Evolutionary conservation across 1,140 invertebrate genomes (phyloP).

Genomic region (Andricus grossulariae): DNA sequence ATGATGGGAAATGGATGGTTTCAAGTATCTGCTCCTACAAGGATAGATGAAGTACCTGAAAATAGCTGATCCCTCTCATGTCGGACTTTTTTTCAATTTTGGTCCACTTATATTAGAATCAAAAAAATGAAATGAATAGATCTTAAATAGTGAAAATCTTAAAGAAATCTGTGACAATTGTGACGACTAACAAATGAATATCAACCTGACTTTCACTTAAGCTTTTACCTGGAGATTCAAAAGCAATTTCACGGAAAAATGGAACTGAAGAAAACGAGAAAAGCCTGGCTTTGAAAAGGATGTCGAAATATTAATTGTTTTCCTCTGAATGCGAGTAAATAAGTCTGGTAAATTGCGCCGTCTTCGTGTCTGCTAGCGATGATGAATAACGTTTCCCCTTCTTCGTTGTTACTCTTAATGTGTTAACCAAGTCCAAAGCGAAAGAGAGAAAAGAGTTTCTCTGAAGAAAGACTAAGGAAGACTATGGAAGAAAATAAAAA

Average conservation of each 20-base stretch:
- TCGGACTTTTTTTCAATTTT: background rate
- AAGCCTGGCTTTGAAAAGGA: background rate
- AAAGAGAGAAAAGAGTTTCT: background rate
- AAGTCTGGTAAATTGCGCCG: slow-evolving; percentile 40
- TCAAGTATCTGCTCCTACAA: background rate
- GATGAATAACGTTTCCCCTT: slow-evolving; percentile 8
- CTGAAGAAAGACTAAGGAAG: background rate
- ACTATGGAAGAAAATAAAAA: background rate
- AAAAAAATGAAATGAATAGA: too few relatives aligned
- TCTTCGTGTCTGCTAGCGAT: slow-evolving; percentile 1
- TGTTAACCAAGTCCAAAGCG: background rate
- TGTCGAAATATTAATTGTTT: slow-evolving; percentile 40
- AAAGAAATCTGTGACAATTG: background rate
- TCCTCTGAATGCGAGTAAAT: slow-evolving; percentile 43
- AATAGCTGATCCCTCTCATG: slow-evolving; percentile 12
- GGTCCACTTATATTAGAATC: too few relatives aligned
- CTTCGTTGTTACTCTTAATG: background rate
- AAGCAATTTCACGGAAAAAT: background rate
- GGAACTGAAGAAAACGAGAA: background rate
- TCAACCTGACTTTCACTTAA: too few relatives aligned
- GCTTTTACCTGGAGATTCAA: background rate
- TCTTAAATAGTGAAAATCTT: background rate
- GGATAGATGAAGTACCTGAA: background rate
- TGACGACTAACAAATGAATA: too few relatives aligned
- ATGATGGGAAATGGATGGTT: slow-evolving; percentile 26